phyloP scores from a whole-genome alignment of 2,888 invertebrate genomes.

The Leptopilina syphax region DNA sequence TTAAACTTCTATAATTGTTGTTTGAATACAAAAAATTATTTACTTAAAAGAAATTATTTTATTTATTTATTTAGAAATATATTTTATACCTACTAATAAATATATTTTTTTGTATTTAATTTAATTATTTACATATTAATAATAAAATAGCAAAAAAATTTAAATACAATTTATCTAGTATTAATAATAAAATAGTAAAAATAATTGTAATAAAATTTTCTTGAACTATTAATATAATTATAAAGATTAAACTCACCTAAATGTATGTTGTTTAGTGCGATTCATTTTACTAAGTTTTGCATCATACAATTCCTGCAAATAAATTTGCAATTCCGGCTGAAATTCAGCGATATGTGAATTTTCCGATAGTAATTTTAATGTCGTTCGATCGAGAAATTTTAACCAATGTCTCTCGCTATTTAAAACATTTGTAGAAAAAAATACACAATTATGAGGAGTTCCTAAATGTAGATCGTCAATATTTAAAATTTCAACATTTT shows the following conservation, averaged over 20 bases:
- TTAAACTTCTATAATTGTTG: no score
- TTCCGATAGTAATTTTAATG: constrained; percentile 83
- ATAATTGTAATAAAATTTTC: constrained; percentile 37
- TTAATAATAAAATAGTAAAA: constrained; percentile 37
- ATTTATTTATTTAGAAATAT: no score
- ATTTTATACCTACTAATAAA: no score
- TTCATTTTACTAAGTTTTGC: constrained; percentile 55
- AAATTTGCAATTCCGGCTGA: constrained; percentile 77
- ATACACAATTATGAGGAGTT: constrained; percentile 83
- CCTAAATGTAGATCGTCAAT: constrained; percentile 52
- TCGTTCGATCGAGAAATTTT: constrained; percentile 81
- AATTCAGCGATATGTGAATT: constrained; percentile 83
- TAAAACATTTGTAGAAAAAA: constrained; percentile 85
- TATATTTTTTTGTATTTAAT: no score
- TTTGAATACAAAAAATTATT: no score
- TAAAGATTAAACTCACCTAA: constrained; percentile 42
- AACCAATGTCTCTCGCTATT: constrained; percentile 80
- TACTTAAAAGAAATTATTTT: no score
- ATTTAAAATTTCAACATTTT: neutral
- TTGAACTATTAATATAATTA: no score
- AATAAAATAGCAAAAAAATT: neutral
- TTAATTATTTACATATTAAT: no score
- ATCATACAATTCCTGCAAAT: constrained; percentile 61
- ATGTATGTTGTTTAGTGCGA: constrained; percentile 10
- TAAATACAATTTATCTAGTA: no score